Base-by-base conservation (phyloP, 2,888 invertebrate species). In the Aquatica leii region DNA sequence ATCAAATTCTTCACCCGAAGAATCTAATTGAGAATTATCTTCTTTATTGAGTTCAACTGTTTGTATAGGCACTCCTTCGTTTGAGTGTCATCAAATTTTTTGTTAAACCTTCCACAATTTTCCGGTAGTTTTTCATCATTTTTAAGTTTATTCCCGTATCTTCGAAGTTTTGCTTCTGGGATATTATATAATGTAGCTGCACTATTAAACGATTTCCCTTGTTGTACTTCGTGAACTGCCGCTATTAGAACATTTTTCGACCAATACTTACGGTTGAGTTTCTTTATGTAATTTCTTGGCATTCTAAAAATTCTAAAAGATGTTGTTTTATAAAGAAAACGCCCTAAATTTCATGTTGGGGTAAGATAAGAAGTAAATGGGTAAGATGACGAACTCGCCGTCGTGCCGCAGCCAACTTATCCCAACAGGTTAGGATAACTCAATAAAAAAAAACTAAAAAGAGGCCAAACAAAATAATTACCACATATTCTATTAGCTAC, bases 71-170 rank as follows among this genome's bases (percentile, higher is more conserved):
- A 31, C 31, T n/a, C n/a, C n/a, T n/a, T n/a, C n/a, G n/a, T n/a
- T n/a, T n/a, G n/a, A n/a, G n/a, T n/a, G n/a, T n/a, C n/a, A n/a
- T n/a, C n/a, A n/a, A 41, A 11, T 41, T 4, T 14, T 41, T 8
- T 11, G 41, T 41, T 41, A n/a, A 41, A 41, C 41, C 41, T 41
- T 41, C 41, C n/a, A n/a, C 41, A 41, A 41, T 41, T 41, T 8
- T 41, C 41, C 41, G n/a, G 41, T n/a, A 41, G 41, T 41, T 41
- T 41, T n/a, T 8, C 41, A 9, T 41, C 41, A 41, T 41, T 41
- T 41, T 41, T 41, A 41, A 41, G 41, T 41, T 41, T 41, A 41
- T 41, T 41, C 41, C 5, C n/a, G 41, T 41, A 41, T 41, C 41
- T 41, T 41, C n/a, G 4, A 41, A 41, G 41, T 41, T 5, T 41